These are phyloP conservation scores for Echinometra lucunter DNA, from an alignment of 53 echinoderm and acorn worm species.

Conservation along the genomic window DNA sequence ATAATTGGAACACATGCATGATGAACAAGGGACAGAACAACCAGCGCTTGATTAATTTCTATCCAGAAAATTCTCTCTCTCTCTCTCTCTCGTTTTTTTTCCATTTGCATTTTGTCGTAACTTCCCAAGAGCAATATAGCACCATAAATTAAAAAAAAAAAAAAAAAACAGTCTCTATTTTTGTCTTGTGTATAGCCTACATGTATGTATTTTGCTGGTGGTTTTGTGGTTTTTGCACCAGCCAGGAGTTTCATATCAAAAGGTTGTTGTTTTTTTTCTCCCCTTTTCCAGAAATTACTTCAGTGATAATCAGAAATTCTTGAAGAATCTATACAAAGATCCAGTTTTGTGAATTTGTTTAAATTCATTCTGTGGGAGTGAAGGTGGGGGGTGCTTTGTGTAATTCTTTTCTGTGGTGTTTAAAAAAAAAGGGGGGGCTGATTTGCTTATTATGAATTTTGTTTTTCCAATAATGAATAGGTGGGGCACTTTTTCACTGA, in stretches of 20 bases:
- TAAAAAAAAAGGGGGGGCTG: neutral
- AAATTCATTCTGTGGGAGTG: neutral
- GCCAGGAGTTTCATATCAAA: neutral
- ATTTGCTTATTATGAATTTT: neutral
- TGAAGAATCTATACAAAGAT: neutral
- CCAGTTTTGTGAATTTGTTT: neutral
- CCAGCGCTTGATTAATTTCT: constrained; percentile 13
- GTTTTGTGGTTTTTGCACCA: neutral
- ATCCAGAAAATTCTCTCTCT: neutral
- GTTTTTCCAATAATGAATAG: neutral
- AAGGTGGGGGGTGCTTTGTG: neutral
- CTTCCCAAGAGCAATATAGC: neutral
- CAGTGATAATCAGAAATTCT: neutral
- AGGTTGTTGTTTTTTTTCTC: neutral
- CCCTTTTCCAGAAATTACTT: neutral
- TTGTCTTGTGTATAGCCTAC: neutral
- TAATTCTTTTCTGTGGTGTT: neutral
- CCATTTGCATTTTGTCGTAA: neutral
- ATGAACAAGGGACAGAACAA: neutral
- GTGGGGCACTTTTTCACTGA: neutral
- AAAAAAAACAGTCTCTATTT: neutral
- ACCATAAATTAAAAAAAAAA: no score
- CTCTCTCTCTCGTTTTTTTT: no score
- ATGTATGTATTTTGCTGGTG: neutral
- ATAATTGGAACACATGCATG: neutral